Base-by-base conservation (phyloP, 1,140 invertebrate species). In the Aphelenchoides avenae region DNA sequence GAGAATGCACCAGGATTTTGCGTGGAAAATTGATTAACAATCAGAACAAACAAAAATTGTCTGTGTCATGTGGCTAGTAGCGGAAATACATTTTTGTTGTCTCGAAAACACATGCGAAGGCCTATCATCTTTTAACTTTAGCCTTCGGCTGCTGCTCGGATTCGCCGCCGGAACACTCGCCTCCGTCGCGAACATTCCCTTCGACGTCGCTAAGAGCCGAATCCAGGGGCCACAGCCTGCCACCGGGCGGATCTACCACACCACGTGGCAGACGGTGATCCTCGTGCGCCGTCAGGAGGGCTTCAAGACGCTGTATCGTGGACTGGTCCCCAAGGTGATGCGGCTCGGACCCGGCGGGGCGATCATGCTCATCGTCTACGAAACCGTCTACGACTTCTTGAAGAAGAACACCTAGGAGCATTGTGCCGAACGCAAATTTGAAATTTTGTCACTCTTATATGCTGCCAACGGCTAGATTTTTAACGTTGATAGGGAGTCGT, bases 191-290 rank as follows among this genome's bases (percentile, higher is more conserved):
- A 94, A 94, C 76, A 92, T 92, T 80, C 90, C 90, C 24, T 93
- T 91, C 79, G 91, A 94, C 78, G 91, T 94, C 3, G 91, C 89
- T 5, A 94, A 94, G 79, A 91, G 88, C 71, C 81, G 91, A 52
- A 93, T 94, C 61, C 91, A 93, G 61, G 92, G 78, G 87, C 87
- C 3, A 79, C 83, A 11, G 73, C 82, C 2, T 1, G n/a, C 41
- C 5, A 53, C 31, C n/a, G 48, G 37, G 13, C 52, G 52, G 84
- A 83, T 4, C 69, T 93, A 93, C 68, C 83, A 80, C 48, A 83
- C 83, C 33, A 90, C 88, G 3, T 79, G 89, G 37, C 81, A 81
- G 27, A 85, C 89, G 5, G 85, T 93, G 30, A 66, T 64, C n/a
- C 80, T 86, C 41, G 85, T 94, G 5, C 89, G 89, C 71, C 84